Evolutionary conservation across 2,113 vertebrate species (phyloP).

Genomic region (Cryptoleucopteryx plumbea): DNA sequence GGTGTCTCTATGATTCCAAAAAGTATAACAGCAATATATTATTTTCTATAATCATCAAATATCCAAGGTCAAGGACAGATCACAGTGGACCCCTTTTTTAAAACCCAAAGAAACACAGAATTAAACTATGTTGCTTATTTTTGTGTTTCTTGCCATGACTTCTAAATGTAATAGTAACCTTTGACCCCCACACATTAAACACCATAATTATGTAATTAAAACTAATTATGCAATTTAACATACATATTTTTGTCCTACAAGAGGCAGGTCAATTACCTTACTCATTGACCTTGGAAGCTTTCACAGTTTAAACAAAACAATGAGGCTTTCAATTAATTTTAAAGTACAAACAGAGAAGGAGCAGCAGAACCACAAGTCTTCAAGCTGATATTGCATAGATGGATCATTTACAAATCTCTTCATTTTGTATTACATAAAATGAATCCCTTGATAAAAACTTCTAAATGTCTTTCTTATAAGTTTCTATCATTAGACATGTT

Average conservation of each 20-base stretch:
- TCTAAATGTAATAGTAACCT: constrained; percentile 87
- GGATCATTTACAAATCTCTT: background rate
- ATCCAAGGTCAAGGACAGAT: constrained; percentile 80
- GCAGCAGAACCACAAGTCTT: background rate
- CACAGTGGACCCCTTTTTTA: constrained; percentile 57
- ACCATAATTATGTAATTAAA: constrained; percentile 96
- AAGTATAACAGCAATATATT: constrained; percentile 63
- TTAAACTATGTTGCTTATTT: constrained; percentile 65
- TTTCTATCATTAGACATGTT: background rate
- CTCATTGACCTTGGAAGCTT: constrained; percentile 87
- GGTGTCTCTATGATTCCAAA: constrained; percentile 74
- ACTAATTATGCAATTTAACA: constrained; percentile 94
- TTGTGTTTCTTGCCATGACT: constrained; percentile 67
- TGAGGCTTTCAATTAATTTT: constrained; percentile 87
- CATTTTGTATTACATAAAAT: background rate
- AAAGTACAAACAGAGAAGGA: constrained; percentile 72
- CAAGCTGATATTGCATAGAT: background rate
- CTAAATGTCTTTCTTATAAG: background rate
- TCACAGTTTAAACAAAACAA: constrained; percentile 86
- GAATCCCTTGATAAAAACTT: background rate
- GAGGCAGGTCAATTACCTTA: constrained; percentile 86
- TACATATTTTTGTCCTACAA: constrained; percentile 79
- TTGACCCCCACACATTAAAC: constrained; percentile 87
- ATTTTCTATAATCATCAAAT: constrained; percentile 74
- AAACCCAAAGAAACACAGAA: constrained; percentile 65